Percentiles rank a stretch among this genome's conserved stretches.
These are phyloP conservation scores for Oryzias javanicus DNA, from an alignment of 2,113 vertebrate genomes.

Conservation along the genomic window DNA sequence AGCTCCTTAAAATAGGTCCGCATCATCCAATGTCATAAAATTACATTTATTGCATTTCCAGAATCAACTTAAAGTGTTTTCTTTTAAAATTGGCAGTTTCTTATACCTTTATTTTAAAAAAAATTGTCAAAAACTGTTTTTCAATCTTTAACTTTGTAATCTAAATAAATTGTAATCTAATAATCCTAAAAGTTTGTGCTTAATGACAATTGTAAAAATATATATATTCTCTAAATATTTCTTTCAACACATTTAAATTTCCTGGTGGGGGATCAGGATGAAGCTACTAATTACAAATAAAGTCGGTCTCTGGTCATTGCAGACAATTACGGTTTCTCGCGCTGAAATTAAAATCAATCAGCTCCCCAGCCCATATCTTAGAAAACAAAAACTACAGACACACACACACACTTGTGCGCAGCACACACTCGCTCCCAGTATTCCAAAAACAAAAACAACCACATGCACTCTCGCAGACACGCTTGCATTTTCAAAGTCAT, in stretches of 20 bases:
- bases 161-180: too few species aligned
- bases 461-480: constrained; percentile 34
- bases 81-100: too few species aligned
- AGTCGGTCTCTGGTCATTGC: constrained; percentile 54
- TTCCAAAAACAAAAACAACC: constrained; percentile 66
- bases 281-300: constrained; percentile 45
- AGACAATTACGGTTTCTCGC: constrained; percentile 58
- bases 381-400: constrained; percentile 38
- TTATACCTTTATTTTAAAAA: too few species aligned
- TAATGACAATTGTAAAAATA: neutral
- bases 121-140: too few species aligned
- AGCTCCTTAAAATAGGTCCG: too few species aligned
- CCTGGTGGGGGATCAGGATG: constrained; percentile 1
- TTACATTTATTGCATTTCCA: too few species aligned
- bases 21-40: too few species aligned
- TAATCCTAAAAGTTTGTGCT: too few species aligned
- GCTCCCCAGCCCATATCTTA: constrained; percentile 60
- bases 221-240: neutral
- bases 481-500: constrained; percentile 75
- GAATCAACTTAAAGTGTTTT: too few species aligned
- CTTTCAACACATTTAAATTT: too few species aligned
- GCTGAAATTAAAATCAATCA: constrained; percentile 62
- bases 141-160: too few species aligned
- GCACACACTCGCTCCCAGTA: constrained; percentile 34
- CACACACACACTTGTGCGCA: constrained; percentile 11